Percentiles rank a stretch among this genome's conserved stretches.
Conservation (phyloP, 2,888 invertebrate genomes). For the Protonemura montana region DNA sequence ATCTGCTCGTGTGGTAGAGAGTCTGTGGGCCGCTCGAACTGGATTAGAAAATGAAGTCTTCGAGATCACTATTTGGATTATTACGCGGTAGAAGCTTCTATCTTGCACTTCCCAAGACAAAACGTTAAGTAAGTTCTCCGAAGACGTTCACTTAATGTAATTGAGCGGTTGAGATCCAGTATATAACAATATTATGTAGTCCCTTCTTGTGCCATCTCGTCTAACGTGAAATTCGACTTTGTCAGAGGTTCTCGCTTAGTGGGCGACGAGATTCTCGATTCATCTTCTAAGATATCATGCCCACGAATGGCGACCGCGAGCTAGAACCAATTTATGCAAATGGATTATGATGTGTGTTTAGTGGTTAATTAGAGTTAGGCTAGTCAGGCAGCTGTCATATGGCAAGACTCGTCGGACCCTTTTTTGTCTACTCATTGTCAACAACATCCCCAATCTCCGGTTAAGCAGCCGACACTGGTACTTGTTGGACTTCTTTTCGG, state of each 20-base stretch:
- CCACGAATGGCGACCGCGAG: not conserved
- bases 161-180: not conserved
- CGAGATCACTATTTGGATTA: constrained; percentile 34
- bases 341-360: not conserved
- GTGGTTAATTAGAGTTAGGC: not conserved
- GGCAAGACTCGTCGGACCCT: not conserved
- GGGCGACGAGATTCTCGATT: not conserved
- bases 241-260: not conserved
- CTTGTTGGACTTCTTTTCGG: too few species aligned
- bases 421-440: not conserved
- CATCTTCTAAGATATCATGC: not conserved
- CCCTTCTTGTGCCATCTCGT: not conserved
- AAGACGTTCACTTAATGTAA: not conserved
- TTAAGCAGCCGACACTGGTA: not conserved
- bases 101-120: not conserved
- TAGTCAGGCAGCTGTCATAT: not conserved
- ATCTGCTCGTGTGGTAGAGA: not conserved
- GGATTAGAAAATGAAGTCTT: constrained; percentile 40
- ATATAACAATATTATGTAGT: not conserved
- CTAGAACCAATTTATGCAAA: not conserved
- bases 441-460: not conserved
- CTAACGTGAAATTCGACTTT: not conserved
- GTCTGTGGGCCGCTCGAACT: not conserved
- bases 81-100: constrained; percentile 20
- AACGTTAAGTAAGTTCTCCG: constrained; percentile 27